Evolutionary conservation across 2,113 vertebrate genomes (phyloP), one percentile per base, ranked within the genome.

Genomic region (Pterocles burchelli): DNA sequence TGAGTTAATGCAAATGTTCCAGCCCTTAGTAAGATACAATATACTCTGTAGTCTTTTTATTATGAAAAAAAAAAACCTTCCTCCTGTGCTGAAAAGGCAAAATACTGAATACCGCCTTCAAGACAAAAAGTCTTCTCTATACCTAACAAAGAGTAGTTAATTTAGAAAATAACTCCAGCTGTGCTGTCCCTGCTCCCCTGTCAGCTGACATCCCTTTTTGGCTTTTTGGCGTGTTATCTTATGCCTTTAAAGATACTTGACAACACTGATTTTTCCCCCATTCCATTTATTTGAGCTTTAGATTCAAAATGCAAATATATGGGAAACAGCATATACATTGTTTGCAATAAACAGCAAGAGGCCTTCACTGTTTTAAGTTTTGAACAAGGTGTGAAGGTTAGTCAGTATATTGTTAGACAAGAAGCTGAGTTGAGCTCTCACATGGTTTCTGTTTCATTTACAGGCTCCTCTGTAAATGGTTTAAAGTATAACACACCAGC

Each of bases 161-260:
- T 90, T 85, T 89, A 91, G 67, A 90, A 91, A 94, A 94, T 77
- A 84, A 71, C 67, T 76, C 75, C 85, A 95, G 88, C 85, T 96
- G 68, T 13, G 43, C 72, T 86, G 66, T 43, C 57, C 79, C 71
- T 68, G 33, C 34, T 88, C 38, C 48, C 51, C 26, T 51, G 57
- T 84, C 92, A 94, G 72, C 63, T 95, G 88, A 63, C 33, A 77
- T 63, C 45, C 33, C 26, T 88, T 91, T 66, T 82, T 73, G 48
- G 31, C 33, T 88, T 80, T 55, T 86, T 90, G 79, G 29, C 15
- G 15, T 55, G 29, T 67, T 74, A 20, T 77, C 63, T 85, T 57
- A 11, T 84, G 59, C 33, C 59, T 86, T 51, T 49, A 65, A 78
- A 77, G 72, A 82, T 55, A 54, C 20, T 78, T 74, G 51, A 73